A percentile compares a stretch with the other conserved stretches of the same genome.
Conservation (phyloP, 2,888 invertebrate genomes). For the Lissocephala sabroskyi region DNA sequence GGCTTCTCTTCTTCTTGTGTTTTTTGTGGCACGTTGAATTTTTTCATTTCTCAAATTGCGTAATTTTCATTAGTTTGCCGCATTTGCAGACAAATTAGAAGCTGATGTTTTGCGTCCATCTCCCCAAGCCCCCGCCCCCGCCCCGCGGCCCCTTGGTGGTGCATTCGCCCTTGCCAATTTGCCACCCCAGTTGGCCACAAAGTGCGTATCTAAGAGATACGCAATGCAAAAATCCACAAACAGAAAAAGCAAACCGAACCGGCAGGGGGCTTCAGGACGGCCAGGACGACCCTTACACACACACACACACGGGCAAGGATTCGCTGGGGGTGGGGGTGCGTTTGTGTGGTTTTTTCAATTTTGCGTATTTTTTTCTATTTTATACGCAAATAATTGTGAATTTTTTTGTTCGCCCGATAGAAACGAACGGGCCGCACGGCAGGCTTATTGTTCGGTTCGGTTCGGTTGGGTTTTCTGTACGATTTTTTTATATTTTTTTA, state of each 20-base stretch:
- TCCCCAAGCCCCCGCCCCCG: background rate
- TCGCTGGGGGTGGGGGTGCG: slow-evolving; percentile 30
- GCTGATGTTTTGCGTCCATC: slow-evolving; percentile 23
- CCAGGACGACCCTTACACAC: slow-evolving; percentile 36
- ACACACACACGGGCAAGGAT: slow-evolving; percentile 8
- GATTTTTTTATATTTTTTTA: slow-evolving; percentile 34
- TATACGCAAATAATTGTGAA: slow-evolving; percentile 63
- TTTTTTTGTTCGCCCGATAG: too few relatives aligned
- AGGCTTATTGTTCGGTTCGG: slow-evolving; percentile 60
- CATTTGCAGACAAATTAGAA: slow-evolving; percentile 61
- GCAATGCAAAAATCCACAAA: slow-evolving; percentile 43
- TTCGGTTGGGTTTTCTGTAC: slow-evolving; percentile 18
- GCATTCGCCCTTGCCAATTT: too few relatives aligned
- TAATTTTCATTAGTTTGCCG: slow-evolving; percentile 66
- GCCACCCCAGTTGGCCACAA: slow-evolving; percentile 35
- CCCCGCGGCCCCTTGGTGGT: too few relatives aligned
- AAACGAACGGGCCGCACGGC: too few relatives aligned
- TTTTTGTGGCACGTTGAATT: slow-evolving; percentile 2
- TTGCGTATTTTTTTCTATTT: slow-evolving; percentile 33
- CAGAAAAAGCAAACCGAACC: slow-evolving; percentile 17
- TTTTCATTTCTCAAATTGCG: slow-evolving; percentile 58
- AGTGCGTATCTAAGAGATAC: slow-evolving; percentile 59
- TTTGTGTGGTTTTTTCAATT: slow-evolving; percentile 54
- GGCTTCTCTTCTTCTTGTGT: background rate
- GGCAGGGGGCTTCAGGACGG: background rate